These are phyloP conservation scores for Poicephalus meyeri DNA, from an alignment of 2,113 vertebrate genomes.

Conservation along the genomic window DNA sequence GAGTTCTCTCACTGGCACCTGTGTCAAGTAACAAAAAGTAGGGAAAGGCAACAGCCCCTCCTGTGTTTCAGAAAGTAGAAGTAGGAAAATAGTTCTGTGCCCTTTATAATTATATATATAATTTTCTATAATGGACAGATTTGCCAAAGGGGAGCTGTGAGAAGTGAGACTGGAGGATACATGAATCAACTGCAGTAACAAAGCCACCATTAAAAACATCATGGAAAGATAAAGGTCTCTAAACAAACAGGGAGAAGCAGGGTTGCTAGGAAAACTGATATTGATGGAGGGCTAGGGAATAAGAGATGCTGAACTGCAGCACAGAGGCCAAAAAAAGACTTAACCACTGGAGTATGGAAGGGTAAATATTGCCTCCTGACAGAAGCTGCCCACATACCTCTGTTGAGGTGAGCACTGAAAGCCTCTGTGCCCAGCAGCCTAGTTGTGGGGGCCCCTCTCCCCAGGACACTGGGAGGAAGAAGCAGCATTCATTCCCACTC, in stretches of 20 bases:
- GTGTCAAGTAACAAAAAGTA: neutral
- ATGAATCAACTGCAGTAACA: neutral
- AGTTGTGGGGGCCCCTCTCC: neutral
- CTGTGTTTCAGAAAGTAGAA: neutral
- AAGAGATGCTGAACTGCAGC: neutral
- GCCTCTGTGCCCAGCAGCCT: neutral
- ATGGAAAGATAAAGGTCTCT: neutral
- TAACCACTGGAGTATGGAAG: neutral
- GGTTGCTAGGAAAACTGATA: neutral
- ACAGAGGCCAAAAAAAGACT: neutral
- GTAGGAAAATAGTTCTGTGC: neutral
- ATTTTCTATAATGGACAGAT: neutral
- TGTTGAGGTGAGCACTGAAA: neutral
- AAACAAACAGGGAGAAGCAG: neutral
- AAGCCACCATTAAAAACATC: neutral
- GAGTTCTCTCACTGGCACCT: constrained; percentile 82
- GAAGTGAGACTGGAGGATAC: neutral
- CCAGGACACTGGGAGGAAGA: neutral
- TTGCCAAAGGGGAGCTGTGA: neutral
- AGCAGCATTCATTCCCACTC: neutral
- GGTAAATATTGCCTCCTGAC: neutral
- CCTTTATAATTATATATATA: neutral
- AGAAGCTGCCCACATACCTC: neutral
- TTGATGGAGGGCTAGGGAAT: neutral
- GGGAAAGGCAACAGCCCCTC: neutral